Percentiles rank a stretch among this genome's conserved stretches.
Evolutionary conservation across 2,888 invertebrate species (phyloP).

Genomic region (Acanthoscelides obtectus): DNA sequence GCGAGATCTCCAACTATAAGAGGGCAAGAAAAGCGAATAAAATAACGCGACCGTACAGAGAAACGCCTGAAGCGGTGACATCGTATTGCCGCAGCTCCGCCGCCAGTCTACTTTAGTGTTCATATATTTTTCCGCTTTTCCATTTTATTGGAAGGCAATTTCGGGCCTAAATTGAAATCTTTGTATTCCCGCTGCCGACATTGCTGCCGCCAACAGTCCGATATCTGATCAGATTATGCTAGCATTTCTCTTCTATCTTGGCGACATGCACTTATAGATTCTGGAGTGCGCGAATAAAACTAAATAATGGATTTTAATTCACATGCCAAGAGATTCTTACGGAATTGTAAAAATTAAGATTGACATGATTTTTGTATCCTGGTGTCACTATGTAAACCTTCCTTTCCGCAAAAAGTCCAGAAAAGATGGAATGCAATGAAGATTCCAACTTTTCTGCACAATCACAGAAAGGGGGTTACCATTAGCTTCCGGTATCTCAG

Average conservation of each 20-base stretch:
- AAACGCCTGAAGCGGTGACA: neutral
- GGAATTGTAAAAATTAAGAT: too few species aligned
- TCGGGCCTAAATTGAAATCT: constrained; percentile 48
- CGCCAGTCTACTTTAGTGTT: constrained; percentile 44
- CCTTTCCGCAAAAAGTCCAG: too few species aligned
- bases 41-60: neutral
- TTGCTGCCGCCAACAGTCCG: neutral
- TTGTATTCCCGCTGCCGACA: constrained; percentile 45
- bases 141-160: constrained; percentile 47
- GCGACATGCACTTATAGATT: neutral
- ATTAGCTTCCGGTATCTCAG: too few species aligned
- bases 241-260: neutral
- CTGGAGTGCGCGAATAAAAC: neutral
- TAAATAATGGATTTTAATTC: too few species aligned
- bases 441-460: too few species aligned
- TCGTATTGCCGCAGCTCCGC: constrained; percentile 1
- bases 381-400: too few species aligned
- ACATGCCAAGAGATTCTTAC: too few species aligned
- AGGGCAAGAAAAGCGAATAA: neutral
- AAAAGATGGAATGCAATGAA: too few species aligned
- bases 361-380: too few species aligned
- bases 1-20: too few species aligned
- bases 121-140: constrained; percentile 45
- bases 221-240: neutral
- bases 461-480: too few species aligned